Percentiles rank a stretch among this genome's conserved stretches.
Conservation (phyloP, 2,797 vertebrate genomes). For the Urophycis tenuis region DNA sequence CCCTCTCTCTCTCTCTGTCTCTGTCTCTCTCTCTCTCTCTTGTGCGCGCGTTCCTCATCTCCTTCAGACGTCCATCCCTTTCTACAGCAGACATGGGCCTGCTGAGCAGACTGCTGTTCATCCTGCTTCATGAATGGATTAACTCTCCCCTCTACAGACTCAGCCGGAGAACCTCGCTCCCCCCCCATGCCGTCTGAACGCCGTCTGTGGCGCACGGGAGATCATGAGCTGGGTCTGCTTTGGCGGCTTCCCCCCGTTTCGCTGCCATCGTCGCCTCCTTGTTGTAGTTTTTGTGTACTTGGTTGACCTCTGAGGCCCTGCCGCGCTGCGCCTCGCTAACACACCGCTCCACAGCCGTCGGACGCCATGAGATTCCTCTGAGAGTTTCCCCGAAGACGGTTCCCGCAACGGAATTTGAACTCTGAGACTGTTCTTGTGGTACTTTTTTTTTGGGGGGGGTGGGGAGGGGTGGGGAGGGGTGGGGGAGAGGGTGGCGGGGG, state of each 20-base stretch:
- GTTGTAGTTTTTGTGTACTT: constrained; percentile 28
- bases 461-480: neutral
- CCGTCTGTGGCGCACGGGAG: constrained; percentile 26
- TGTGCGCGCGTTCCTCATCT: neutral
- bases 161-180: constrained; percentile 45
- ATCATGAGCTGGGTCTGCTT: constrained; percentile 27
- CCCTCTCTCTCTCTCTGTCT: constrained; percentile 3
- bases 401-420: neutral
- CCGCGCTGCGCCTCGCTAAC: neutral
- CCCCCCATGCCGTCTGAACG: constrained; percentile 28
- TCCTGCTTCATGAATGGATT: constrained; percentile 73
- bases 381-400: neutral
- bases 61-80: constrained; percentile 39
- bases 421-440: neutral
- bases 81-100: constrained; percentile 64
- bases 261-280: constrained; percentile 29
- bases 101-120: constrained; percentile 64
- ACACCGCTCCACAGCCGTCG: neutral
- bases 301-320: constrained; percentile 30
- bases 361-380: neutral
- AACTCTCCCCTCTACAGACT: constrained; percentile 53
- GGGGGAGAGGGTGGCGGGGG: constrained; percentile 4
- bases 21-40: constrained; percentile 5
- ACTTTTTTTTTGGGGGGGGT: neutral
- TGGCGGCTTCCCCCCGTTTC: constrained; percentile 17